phyloP scores from a whole-genome alignment of 2,113 vertebrate genomes.

The Peromyscus maniculatus region DNA sequence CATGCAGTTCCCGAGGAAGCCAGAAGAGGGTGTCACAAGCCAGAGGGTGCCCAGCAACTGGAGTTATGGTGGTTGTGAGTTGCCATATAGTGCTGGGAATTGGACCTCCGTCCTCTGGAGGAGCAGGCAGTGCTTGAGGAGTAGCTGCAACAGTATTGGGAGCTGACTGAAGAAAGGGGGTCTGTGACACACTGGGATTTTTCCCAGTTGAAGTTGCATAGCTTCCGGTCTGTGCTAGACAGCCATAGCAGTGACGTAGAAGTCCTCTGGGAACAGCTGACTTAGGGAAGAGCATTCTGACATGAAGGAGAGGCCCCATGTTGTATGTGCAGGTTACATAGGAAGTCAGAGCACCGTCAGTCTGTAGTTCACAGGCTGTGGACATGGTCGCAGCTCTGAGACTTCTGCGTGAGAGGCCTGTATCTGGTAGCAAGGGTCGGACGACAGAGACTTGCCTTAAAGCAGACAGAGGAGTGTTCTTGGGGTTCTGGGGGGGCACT shows the following conservation, averaged over 20 bases:
- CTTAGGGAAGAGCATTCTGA: neutral
- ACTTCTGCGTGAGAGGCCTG: neutral
- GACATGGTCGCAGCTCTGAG: neutral
- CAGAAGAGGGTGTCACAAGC: conserved; percentile 6
- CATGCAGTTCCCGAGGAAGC: neutral
- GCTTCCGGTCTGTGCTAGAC: neutral
- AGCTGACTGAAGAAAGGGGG: neutral
- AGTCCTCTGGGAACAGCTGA: neutral
- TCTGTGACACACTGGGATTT: neutral
- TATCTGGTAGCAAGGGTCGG: neutral
- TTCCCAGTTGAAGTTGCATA: neutral
- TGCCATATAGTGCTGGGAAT: neutral
- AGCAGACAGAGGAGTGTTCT: neutral
- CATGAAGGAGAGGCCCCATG: neutral
- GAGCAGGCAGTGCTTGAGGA: neutral
- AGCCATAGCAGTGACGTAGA: neutral
- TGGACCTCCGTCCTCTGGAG: neutral
- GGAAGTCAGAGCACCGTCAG: neutral
- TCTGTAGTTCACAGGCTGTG: neutral
- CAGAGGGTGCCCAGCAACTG: neutral
- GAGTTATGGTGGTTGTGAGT: neutral
- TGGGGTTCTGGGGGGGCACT: neutral
- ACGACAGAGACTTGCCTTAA: neutral
- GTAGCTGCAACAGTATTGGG: neutral
- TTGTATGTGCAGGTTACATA: neutral